Evolutionary conservation across 92 coral and sea anemone genomes (phyloP).

Genomic region (Siderastrea radians): DNA sequence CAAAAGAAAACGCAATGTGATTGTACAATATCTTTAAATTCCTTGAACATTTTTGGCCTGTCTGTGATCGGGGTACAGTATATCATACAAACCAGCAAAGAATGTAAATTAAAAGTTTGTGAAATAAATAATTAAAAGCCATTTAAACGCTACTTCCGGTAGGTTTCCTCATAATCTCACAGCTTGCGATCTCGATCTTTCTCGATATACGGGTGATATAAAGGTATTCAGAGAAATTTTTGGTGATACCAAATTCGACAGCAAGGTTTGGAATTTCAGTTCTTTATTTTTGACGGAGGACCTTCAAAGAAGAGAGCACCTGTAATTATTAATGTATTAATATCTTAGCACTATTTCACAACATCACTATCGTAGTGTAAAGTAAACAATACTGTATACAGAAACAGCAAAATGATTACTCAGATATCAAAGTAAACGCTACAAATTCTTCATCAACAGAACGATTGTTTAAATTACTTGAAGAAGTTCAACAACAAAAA

Average conservation of each 20-base stretch:
- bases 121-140: constrained; percentile 37
- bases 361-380: too few relatives aligned
- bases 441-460: background rate
- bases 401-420: background rate
- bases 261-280: too few relatives aligned
- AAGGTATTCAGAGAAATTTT: too few relatives aligned
- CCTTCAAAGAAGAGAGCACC: too few relatives aligned
- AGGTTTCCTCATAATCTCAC: background rate
- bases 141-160: constrained; percentile 20
- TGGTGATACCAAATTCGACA: too few relatives aligned
- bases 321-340: too few relatives aligned
- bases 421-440: background rate
- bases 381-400: background rate
- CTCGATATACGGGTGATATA: background rate
- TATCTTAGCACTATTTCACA: too few relatives aligned
- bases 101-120: background rate
- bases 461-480: background rate
- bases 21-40: too few relatives aligned
- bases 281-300: too few relatives aligned
- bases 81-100: background rate
- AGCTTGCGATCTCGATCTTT: background rate
- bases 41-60: background rate
- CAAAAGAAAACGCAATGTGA: too few relatives aligned
- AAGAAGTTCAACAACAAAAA: too few relatives aligned
- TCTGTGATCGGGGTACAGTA: background rate